Conservation (phyloP, 2,888 invertebrate genomes). For the Antheraea assamensis region DNA sequence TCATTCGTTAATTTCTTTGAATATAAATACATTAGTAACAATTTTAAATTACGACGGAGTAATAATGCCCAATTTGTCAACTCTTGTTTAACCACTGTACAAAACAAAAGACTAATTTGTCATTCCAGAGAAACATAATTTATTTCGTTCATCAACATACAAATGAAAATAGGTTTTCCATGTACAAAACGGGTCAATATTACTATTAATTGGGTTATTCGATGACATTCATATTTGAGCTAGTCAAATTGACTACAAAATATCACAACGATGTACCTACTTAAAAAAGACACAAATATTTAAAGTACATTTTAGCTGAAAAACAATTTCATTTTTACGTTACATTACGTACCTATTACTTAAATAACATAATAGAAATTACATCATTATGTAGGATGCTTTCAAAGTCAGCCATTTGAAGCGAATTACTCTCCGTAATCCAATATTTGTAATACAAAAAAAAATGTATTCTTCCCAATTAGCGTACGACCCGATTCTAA, state of each 20-base stretch:
- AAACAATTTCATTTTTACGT: neutral
- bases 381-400: slow-evolving; percentile 51
- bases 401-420: slow-evolving; percentile 69
- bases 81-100: no score
- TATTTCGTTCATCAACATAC: neutral
- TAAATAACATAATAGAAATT: slow-evolving; percentile 22
- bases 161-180: neutral
- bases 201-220: neutral
- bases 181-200: neutral
- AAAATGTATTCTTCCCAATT: slow-evolving; percentile 74
- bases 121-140: neutral
- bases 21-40: no score
- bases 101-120: no score
- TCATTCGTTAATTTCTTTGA: no score
- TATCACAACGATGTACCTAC: neutral
- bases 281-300: neutral
- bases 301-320: neutral
- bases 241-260: neutral
- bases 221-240: neutral
- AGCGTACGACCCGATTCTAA: slow-evolving; percentile 75
- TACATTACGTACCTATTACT: neutral
- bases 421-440: slow-evolving; percentile 73
- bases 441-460: slow-evolving; percentile 70
- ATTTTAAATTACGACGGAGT: no score
- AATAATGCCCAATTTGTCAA: no score